Base-by-base conservation (phyloP, 2,888 invertebrate species). In the Aphidius colemani region DNA sequence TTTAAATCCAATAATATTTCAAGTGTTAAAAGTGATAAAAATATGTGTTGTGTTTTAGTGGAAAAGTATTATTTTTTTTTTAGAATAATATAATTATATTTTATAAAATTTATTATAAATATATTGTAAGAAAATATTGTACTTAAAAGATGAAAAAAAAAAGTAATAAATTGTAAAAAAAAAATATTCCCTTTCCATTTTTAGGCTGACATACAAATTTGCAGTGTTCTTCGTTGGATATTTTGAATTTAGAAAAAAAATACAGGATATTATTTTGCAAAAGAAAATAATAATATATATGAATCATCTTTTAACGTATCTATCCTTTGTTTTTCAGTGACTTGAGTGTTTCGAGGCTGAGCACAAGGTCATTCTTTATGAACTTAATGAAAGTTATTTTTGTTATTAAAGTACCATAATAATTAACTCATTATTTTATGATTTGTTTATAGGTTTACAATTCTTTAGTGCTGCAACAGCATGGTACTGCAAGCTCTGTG, bases 401-500 rank as follows among this genome's bases (percentile, higher is more conserved):
- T 66, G 64, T 67, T 67, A 53, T 72, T 73, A 67, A 73, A 72
- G 71, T 69, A 69, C 71, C 71, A 68, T 70, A 67, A 72, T 74
- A 69, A 67, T 72, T 73, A 74, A 65, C 69, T 57, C 13, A 50
- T 8, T 53, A 60, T 61, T 67, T 61, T 64, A 61, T 69, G 63
- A 71, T 75, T 80, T 75, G 75, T 72, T 83, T 83, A 60, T 81
- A 92, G 94, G 95, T 46, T 85, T 94, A 67, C 93, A 94, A 79
- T 94, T 94, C 85, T 91, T 95, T 84, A 90, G 92, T 72, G 91
- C 94, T 3, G 90, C 94, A 0, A 91, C 92, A 7, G 91, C 94
- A 43, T 95, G 94, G 94, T 95, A 91, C 84, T 95, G 95, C 84
- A 93, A 93, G 80, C 85, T 95, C 67, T 95, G 95, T 76, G 90